Base-by-base conservation (phyloP, 2,888 invertebrate genomes). In the Cotesia congregata region DNA sequence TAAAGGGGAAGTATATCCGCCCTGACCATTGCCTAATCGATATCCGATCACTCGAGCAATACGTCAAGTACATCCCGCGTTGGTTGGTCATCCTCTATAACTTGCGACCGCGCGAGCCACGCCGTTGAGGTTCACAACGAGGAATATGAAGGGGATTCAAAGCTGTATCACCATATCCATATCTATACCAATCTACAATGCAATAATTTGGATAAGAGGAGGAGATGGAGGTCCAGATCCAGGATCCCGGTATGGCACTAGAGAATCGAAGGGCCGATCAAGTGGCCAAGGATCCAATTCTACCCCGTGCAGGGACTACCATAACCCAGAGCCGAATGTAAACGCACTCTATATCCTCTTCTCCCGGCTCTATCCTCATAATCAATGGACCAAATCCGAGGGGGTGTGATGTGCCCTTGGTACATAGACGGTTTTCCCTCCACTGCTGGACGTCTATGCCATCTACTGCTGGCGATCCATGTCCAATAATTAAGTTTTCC, bases 11-110 rank as follows among this genome's bases (percentile, higher is more conserved):
- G 50, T 50, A 50, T 67, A 72, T 30, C 30, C 67, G 38, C 61
- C 61, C 60, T 50, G 67, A 78, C 78, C 80, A 80, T 81, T 81
- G 82, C 81, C 84, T 87, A 87, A 87, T 87, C 86, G 86, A 87
- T 87, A 87, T 86, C 83, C 86, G 86, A 87, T 87, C 86, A 85
- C 85, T 86, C 84, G 84, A 83, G 84, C 85, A 84, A 87, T 87
- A 86, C 87, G 87, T 87, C 87, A 87, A 87, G 85, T 86, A 85
- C 87, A 87, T 85, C 86, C 86, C 83, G 77, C 83, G 85, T 84
- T 74, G 67, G 73, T 72, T 76, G 81, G 78, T 80, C 81, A 78
- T 81, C 80, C 81, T 81, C 80, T 70, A 77, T 78, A 40, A 74
- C 61, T 40, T 72, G 74, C 74, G 75, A 79, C 75, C 74, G 77